These are phyloP conservation scores for Mugil cephalus DNA, from an alignment of 2,113 vertebrate species.

Conservation along the genomic window DNA sequence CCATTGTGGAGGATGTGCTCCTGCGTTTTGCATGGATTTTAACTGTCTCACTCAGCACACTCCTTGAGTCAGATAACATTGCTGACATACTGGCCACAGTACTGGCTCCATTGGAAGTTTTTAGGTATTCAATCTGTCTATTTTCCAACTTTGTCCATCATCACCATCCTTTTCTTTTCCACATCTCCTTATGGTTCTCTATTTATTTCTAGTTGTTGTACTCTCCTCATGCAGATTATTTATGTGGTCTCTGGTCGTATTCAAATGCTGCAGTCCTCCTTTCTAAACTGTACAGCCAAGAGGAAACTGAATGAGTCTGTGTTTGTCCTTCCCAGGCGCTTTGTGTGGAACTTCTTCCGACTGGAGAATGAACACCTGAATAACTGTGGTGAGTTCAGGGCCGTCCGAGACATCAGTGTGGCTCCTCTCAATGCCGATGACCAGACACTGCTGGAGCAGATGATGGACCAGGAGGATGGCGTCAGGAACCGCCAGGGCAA, in stretches of 20 bases:
- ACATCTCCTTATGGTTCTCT: background rate
- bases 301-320: too few relatives aligned
- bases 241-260: too few relatives aligned
- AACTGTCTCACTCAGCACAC: constrained; percentile 87
- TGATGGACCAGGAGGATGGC: constrained; percentile 99
- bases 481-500: constrained; percentile 96
- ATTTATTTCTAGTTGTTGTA: background rate
- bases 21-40: constrained; percentile 96
- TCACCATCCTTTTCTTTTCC: background rate
- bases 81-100: constrained; percentile 91
- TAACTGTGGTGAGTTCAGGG: constrained; percentile 98
- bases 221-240: too few relatives aligned
- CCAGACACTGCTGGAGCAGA: constrained; percentile 97
- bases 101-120: constrained; percentile 95
- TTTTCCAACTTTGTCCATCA: background rate
- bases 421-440: constrained; percentile 97
- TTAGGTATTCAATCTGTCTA: constrained; percentile 83
- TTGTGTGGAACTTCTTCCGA: constrained; percentile 99
- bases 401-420: constrained; percentile 97
- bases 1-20: constrained; percentile 96
- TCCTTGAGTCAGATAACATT: constrained; percentile 71
- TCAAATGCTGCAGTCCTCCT: too few relatives aligned
- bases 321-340: constrained; percentile 85
- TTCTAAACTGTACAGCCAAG: too few relatives aligned
- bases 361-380: constrained; percentile 99